Conservation (phyloP, 2,797 vertebrate genomes). For the Ctenosaura bakeri region DNA sequence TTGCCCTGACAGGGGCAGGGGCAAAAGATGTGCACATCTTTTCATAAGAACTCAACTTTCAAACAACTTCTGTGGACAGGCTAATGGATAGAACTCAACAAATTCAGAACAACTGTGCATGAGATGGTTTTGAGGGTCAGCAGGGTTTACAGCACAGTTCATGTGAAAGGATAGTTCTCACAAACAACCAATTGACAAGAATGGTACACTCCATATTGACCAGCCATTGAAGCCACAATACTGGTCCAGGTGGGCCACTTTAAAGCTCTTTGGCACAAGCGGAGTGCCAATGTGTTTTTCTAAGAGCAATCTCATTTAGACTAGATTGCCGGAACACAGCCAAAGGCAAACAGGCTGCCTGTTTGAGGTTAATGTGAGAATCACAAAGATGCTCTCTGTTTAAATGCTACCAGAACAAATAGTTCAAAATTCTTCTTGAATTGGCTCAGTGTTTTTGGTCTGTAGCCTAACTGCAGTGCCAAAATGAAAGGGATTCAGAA, state of each 20-base stretch:
- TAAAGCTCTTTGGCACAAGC: constrained; percentile 2
- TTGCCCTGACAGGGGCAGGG: background rate
- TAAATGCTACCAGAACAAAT: constrained; percentile 19
- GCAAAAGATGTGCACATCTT: background rate
- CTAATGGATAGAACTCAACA: background rate
- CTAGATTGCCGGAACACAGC: background rate
- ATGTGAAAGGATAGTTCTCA: background rate
- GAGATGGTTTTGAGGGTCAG: background rate
- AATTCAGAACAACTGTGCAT: background rate
- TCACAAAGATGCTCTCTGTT: constrained; percentile 32
- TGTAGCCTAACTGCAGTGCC: background rate
- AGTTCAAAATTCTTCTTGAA: constrained; percentile 14
- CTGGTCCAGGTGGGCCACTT: constrained; percentile 13
- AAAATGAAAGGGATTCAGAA: constrained; percentile 11
- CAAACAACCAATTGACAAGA: background rate
- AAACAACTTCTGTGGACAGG: background rate
- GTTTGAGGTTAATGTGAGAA: background rate
- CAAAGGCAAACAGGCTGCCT: constrained; percentile 26
- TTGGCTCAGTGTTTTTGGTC: constrained; percentile 8
- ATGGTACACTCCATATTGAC: background rate
- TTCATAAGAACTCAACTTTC: background rate
- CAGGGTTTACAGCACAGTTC: background rate
- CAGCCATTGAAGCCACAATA: background rate
- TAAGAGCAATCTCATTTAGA: constrained; percentile 22
- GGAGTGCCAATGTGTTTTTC: constrained; percentile 6